Percentiles rank a stretch among this genome's conserved stretches.
phyloP scores from a whole-genome alignment of 2,888 invertebrate species.

The Torymus aiolomorphi region DNA sequence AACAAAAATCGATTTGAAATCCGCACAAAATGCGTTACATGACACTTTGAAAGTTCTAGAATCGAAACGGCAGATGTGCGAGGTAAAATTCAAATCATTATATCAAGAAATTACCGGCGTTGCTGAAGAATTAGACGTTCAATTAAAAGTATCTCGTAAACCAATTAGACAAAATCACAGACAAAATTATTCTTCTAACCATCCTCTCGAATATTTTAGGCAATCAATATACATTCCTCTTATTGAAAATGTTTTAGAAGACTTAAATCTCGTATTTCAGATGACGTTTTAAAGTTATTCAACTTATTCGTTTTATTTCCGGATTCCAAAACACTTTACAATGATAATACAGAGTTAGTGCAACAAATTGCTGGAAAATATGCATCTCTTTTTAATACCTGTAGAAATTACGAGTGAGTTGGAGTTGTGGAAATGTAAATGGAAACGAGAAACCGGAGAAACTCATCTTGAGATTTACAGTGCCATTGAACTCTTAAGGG shows the following conservation, averaged over 20 bases:
- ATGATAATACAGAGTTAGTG: neutral
- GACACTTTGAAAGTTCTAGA: too few relatives aligned
- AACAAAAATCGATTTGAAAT: too few relatives aligned
- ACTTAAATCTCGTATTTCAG: neutral
- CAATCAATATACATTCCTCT: neutral
- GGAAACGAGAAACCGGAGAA: neutral
- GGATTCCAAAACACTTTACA: neutral
- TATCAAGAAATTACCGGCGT: neutral
- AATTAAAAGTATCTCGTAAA: constrained; percentile 10
- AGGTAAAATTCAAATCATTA: neutral
- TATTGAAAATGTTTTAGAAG: neutral
- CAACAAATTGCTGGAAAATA: neutral
- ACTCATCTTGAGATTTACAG: neutral
- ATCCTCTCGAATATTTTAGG: neutral
- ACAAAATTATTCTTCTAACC: neutral
- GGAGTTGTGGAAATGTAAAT: neutral
- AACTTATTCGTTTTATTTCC: constrained; percentile 3
- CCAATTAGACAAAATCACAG: neutral
- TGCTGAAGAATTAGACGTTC: too few relatives aligned
- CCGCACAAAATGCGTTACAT: too few relatives aligned
- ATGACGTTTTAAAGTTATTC: neutral
- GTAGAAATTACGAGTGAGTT: neutral
- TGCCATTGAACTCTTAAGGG: neutral
- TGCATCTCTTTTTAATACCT: neutral
- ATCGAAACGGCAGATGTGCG: too few relatives aligned